These are phyloP conservation scores for Xenus cinereus DNA, from an alignment of 2,113 vertebrate species.

Conservation along the genomic window DNA sequence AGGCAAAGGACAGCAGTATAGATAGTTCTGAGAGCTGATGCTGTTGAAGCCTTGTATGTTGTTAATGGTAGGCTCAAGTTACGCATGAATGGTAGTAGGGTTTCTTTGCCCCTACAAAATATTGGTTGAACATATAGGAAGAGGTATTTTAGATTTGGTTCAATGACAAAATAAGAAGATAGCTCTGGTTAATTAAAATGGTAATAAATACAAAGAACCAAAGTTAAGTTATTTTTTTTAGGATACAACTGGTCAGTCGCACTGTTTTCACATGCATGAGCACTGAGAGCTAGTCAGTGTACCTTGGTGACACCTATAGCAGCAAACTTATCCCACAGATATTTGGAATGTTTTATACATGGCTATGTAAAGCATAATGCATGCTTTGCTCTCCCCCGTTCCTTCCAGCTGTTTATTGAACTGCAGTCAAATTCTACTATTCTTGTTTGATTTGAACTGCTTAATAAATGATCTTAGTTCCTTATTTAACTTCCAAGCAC, in stretches of 20 bases:
- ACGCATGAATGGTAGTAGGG: not conserved
- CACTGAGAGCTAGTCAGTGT: not conserved
- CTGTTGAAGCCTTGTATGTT: not conserved
- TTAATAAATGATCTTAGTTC: not conserved
- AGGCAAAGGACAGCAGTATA: not conserved
- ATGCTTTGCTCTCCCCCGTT: conserved; percentile 18
- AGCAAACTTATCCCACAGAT: not conserved
- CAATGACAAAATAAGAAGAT: not conserved
- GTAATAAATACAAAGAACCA: not conserved
- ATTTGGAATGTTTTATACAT: not conserved
- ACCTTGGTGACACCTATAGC: not conserved
- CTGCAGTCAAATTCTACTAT: not conserved
- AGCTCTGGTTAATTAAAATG: not conserved
- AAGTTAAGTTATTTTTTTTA: not conserved
- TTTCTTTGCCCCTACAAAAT: not conserved
- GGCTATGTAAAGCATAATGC: conserved; percentile 22
- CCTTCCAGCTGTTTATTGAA: not conserved
- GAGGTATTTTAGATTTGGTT: not conserved
- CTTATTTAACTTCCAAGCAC: not conserved
- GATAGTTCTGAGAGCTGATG: not conserved
- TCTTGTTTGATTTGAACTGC: conserved; percentile 15
- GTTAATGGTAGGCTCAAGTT: not conserved
- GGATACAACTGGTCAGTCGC: not conserved
- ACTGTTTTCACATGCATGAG: not conserved
- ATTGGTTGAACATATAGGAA: not conserved